phyloP scores from a whole-genome alignment of 2,888 invertebrate species.

The Petrolisthes cinctipes region DNA sequence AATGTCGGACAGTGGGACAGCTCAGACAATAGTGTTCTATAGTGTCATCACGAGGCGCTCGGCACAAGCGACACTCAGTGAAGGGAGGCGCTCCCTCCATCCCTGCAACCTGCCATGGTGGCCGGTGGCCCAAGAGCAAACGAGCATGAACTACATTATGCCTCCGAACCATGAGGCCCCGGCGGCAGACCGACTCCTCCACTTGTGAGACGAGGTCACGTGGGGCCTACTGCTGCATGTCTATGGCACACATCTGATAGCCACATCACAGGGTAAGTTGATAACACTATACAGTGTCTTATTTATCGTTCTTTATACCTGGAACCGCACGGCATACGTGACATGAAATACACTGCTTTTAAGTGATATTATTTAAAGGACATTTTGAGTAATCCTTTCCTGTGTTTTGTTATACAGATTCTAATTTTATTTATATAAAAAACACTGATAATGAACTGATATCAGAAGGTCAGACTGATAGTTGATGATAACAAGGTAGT shows the following conservation, averaged over 20 bases:
- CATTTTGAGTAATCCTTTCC: background rate
- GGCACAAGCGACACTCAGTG: too few relatives aligned
- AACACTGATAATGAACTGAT: background rate
- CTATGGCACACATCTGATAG: background rate
- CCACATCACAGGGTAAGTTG: background rate
- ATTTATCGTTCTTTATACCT: background rate
- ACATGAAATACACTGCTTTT: background rate
- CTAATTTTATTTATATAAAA: background rate
- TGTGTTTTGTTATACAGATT: background rate
- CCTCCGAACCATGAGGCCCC: too few relatives aligned
- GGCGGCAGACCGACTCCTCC: background rate
- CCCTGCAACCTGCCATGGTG: too few relatives aligned
- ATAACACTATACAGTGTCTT: background rate
- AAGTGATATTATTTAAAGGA: background rate
- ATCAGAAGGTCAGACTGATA: conserved; percentile 1
- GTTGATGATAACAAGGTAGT: background rate
- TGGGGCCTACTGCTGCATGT: background rate
- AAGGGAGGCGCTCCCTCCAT: too few relatives aligned
- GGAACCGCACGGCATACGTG: background rate
- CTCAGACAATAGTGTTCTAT: background rate
- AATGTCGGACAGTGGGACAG: background rate
- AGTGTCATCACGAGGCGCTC: too few relatives aligned
- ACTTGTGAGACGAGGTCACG: background rate
- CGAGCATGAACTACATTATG: too few relatives aligned
- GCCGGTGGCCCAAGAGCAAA: too few relatives aligned